Evolutionary conservation across 2,888 invertebrate genomes (phyloP).

Genomic region (Melanostoma mellinum): DNA sequence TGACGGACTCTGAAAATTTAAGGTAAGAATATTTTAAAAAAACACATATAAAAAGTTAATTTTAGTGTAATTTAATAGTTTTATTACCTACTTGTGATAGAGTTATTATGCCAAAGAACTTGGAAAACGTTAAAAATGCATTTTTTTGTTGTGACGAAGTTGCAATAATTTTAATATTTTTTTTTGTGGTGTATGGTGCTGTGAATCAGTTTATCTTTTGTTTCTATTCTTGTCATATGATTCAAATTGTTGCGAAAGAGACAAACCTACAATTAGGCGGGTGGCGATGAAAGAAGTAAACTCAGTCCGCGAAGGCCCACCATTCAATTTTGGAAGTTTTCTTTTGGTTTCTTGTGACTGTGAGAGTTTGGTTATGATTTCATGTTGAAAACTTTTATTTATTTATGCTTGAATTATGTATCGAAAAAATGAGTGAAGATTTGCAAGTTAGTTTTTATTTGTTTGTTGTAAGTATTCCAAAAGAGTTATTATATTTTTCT

Average conservation of each 20-base stretch:
- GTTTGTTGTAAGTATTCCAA: constrained; percentile 10
- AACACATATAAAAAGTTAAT: constrained; percentile 25
- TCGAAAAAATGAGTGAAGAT: constrained; percentile 6
- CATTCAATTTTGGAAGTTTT: constrained; percentile 72
- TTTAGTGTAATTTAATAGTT: constrained; percentile 20
- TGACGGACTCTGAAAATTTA: constrained; percentile 75
- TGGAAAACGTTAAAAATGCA: constrained; percentile 17
- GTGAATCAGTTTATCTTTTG: constrained; percentile 74
- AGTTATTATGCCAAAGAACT: constrained; percentile 6
- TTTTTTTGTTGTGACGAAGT: constrained; percentile 76
- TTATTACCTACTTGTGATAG: background rate
- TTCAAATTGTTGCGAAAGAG: constrained; percentile 77
- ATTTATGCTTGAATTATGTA: constrained; percentile 14
- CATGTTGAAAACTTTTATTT: constrained; percentile 25
- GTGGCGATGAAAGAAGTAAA: constrained; percentile 64
- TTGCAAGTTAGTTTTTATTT: constrained; percentile 4
- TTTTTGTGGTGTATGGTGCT: constrained; percentile 28
- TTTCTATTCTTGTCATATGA: constrained; percentile 81
- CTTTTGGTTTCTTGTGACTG: constrained; percentile 21
- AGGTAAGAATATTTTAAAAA: constrained; percentile 74
- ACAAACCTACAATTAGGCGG: constrained; percentile 70
- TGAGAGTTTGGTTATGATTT: constrained; percentile 53
- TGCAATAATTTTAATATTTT: constrained; percentile 67
- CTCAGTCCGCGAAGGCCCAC: constrained; percentile 43
- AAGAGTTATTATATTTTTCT: no score